A percentile compares a stretch with the other conserved stretches of the same genome.
Conservation (phyloP, 2,797 vertebrate genomes). For the Otolemur crassicaudatus region DNA sequence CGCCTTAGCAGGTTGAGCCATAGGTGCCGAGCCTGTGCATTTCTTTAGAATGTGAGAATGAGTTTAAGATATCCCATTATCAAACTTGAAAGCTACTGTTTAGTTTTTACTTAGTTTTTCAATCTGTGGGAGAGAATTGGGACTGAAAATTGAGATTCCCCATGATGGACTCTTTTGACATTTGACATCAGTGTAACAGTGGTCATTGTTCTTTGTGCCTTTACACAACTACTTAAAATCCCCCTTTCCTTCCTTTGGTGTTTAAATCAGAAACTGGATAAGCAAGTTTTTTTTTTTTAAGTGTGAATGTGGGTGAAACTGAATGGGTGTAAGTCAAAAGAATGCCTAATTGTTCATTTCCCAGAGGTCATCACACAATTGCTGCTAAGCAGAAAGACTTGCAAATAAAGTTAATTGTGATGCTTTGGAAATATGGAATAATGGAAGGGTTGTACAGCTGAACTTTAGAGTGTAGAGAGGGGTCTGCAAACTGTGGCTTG, state of each 20-base stretch:
- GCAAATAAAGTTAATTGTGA: background rate
- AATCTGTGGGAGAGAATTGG: conserved; percentile 2
- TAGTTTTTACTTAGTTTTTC: background rate
- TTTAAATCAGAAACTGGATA: conserved; percentile 57
- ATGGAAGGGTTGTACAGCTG: background rate
- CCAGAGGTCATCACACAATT: background rate
- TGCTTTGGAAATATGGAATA: background rate
- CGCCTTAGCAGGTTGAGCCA: too few relatives aligned
- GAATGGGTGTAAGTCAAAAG: background rate
- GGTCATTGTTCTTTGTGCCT: conserved; percentile 48
- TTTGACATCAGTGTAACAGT: background rate
- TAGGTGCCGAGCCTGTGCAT: background rate
- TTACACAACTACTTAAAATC: conserved; percentile 51
- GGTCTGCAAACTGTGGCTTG: background rate
- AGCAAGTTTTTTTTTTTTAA: background rate
- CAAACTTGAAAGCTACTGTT: conserved; percentile 30
- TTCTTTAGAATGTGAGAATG: background rate
- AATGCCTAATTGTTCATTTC: conserved; percentile 41
- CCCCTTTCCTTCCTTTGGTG: conserved; percentile 20
- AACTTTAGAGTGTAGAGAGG: background rate
- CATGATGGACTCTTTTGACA: conserved; percentile 8
- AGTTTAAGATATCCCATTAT: background rate
- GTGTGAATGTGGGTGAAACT: background rate
- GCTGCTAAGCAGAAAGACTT: conserved; percentile 1
- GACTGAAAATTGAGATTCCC: conserved; percentile 11